Evolutionary conservation across 2,113 vertebrate genomes (phyloP).

Genomic region (Clarias gariepinus): DNA sequence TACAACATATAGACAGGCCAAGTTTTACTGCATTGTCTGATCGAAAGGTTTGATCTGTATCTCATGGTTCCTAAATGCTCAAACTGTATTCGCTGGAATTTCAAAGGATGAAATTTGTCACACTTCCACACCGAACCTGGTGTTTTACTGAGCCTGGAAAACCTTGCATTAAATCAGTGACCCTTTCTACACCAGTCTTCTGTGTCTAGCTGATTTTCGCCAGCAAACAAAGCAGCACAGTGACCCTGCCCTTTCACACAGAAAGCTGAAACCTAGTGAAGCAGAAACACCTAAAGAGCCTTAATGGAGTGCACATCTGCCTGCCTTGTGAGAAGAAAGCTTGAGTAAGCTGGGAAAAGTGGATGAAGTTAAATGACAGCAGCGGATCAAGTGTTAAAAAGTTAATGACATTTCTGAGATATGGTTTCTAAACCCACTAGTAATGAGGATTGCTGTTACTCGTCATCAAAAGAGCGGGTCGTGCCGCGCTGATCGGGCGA

Average conservation of each 20-base stretch:
- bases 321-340: constrained; percentile 27
- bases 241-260: not conserved
- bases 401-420: not conserved
- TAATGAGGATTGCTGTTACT: not conserved
- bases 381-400: not conserved
- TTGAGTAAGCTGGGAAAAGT: constrained; percentile 8
- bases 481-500: not conserved
- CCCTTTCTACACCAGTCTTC: not conserved
- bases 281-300: constrained; percentile 28
- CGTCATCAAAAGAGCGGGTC: constrained; percentile 8
- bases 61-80: not conserved
- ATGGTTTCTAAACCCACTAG: not conserved
- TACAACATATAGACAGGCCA: not conserved
- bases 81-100: not conserved
- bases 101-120: not conserved
- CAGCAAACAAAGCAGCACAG: constrained; percentile 2
- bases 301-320: constrained; percentile 34
- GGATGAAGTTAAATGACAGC: constrained; percentile 2
- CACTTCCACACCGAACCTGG: not conserved
- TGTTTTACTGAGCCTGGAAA: not conserved
- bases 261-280: constrained; percentile 32
- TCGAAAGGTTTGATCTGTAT: not conserved
- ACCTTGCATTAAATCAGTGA: not conserved
- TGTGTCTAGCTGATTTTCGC: not conserved
- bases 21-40: not conserved